Conservation (phyloP, 1,140 invertebrate genomes). For the Pseudobourletiella spinata region DNA sequence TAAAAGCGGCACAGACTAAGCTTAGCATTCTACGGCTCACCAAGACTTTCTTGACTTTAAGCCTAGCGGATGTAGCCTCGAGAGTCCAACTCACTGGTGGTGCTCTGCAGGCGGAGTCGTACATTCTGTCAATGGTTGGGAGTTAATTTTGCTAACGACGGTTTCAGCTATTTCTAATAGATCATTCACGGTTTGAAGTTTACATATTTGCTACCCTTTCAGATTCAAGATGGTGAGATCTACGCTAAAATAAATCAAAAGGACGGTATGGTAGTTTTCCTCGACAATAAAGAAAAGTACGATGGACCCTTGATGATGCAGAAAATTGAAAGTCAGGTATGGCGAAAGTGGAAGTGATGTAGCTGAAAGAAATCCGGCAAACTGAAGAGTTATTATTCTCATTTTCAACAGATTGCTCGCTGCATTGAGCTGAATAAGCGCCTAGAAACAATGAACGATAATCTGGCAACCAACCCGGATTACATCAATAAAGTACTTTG, state of each 20-base stretch:
- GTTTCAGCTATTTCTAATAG: too few relatives aligned
- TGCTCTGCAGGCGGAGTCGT: constrained; percentile 80
- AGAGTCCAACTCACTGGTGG: constrained; percentile 67
- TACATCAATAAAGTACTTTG: constrained; percentile 24
- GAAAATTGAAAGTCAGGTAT: constrained; percentile 64
- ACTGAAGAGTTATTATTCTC: not conserved
- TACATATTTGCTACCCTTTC: constrained; percentile 26
- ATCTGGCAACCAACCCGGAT: constrained; percentile 30
- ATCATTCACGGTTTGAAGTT: not conserved
- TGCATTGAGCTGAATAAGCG: constrained; percentile 70
- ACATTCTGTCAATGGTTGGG: constrained; percentile 85
- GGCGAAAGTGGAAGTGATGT: not conserved
- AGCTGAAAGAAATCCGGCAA: constrained; percentile 14
- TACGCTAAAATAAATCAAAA: constrained; percentile 96
- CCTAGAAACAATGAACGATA: constrained; percentile 29
- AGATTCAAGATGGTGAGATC: constrained; percentile 96
- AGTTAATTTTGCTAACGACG: not conserved
- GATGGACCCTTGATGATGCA: constrained; percentile 77
- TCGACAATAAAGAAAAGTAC: constrained; percentile 92
- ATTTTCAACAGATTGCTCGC: constrained; percentile 59
- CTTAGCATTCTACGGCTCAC: constrained; percentile 95
- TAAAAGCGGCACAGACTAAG: constrained; percentile 79
- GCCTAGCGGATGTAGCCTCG: constrained; percentile 84
- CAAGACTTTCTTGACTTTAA: constrained; percentile 93
- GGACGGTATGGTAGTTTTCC: constrained; percentile 95